Base-by-base conservation (phyloP, 2,113 vertebrate species). In the Takifugu flavidus region DNA sequence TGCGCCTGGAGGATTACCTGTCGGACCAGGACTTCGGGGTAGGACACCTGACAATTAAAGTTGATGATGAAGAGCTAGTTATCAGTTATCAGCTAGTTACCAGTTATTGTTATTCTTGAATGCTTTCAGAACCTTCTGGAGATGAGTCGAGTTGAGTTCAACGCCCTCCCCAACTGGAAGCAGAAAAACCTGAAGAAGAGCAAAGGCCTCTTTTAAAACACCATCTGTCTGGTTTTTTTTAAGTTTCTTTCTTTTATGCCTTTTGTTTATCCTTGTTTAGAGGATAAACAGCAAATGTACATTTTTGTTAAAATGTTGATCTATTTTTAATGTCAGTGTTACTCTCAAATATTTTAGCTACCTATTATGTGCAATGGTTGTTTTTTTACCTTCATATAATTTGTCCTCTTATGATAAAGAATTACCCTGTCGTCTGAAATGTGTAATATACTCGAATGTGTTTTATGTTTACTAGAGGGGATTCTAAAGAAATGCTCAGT, bases 21-120 rank as follows among this genome's bases (percentile, higher is more conserved):
- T 91, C 90, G 0, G 91, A 93, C 50, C 49, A 84, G 66, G 92
- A 93, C 75, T 93, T 93, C 55, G 86, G 91, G 89, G 92, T 93
- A 70, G n/a, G 45, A 2, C 5, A 2, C 6, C n/a, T 13, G 13
- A 53, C 27, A 20, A 20, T 20, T 20, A 20, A 20, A 20, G 20
- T 20, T 20, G 20, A 20, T 20, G n/a, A n/a, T n/a, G n/a, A n/a
- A n/a, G n/a, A 20, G 20, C 20, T 20, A 20, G 20, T 20, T 20
- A 20, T 20, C 20, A 20, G 20, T 20, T 20, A 20, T 20, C 20
- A 20, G 20, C 20, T 20, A 20, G 20, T 20, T 20, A 20, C 20
- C 20, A 20, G 20, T 26, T 13, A 26, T 26, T 20, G 39, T 11
- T 59, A 6, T 56, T 1, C 49, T 14, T 52, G 15, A 6, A 29